phyloP scores from a whole-genome alignment of 2,888 invertebrate genomes.

The Tetranychus truncatus region DNA sequence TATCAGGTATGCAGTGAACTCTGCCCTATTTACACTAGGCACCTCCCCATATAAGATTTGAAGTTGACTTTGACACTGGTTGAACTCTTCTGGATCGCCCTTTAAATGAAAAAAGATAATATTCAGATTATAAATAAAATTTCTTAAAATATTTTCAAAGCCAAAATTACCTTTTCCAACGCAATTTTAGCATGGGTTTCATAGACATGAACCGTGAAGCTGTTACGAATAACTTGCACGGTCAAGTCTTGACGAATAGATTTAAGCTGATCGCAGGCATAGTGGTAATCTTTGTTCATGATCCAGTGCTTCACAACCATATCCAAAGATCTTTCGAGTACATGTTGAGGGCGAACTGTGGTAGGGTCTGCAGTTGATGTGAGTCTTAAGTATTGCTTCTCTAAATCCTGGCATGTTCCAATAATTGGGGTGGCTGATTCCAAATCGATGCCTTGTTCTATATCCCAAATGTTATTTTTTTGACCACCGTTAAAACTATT shows the following conservation, averaged over 20 bases:
- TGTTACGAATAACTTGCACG: conserved; percentile 85
- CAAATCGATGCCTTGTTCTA: conserved; percentile 15
- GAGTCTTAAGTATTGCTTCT: conserved; percentile 84
- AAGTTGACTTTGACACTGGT: conserved; percentile 96
- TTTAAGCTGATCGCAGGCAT: conserved; percentile 94
- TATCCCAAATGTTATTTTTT: conserved; percentile 6
- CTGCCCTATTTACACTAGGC: conserved; percentile 50
- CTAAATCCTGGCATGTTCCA: conserved; percentile 79
- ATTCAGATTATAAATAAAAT: neutral
- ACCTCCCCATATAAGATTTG: conserved; percentile 71
- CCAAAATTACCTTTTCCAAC: conserved; percentile 51
- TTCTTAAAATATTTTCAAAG: neutral
- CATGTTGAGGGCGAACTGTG: conserved; percentile 71
- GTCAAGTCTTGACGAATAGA: conserved; percentile 97
- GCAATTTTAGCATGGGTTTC: conserved; percentile 96
- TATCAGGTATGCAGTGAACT: conserved; percentile 89
- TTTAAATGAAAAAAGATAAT: conserved; percentile 26
- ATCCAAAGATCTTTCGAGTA: conserved; percentile 62
- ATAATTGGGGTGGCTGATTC: conserved; percentile 45
- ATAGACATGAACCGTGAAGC: conserved; percentile 91
- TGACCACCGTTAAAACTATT: neutral
- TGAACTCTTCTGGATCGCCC: conserved; percentile 96
- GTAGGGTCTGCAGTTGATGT: conserved; percentile 76
- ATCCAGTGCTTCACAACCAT: conserved; percentile 83
- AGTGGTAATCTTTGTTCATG: conserved; percentile 75